Base-by-base conservation (phyloP, 2,113 vertebrate species). In the Chrysemys picta region DNA sequence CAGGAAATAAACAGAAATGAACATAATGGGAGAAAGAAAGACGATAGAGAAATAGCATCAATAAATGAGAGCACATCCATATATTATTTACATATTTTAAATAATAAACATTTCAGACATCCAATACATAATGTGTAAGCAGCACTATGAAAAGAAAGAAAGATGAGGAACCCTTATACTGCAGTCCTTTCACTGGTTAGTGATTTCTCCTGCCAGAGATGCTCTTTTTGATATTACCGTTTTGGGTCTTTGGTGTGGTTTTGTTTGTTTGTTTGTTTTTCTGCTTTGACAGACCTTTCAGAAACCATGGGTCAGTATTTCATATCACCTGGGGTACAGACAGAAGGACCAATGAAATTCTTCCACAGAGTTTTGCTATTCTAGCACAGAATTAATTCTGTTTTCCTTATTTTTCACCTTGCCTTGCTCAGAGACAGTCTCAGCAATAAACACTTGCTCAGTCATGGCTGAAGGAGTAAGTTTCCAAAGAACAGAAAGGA, bases 1-100 rank as follows among this genome's bases (percentile, higher is more conserved):
- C 42, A 42, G 42, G 42, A 91, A 95, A 94, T 81, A 95, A 93
- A 82, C 10, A 89, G 10, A 95, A 91, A 42, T 80, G 2, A 84
- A 84, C 87, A 22, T 78, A 49, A 38, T 9, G 4, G 11, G 8
- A 81, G 52, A 81, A 75, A 42, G 69, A 42, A 81, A 38, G 19
- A 57, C 69, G 5, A 42, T 21, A 75, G n/a, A 54, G 10, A 79
- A 91, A 76, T 3, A 50, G 14, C 45, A 93, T 8, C 9, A 4
- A 78, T 80, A 93, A 79, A 47, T 2, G 13, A 90, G 16, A 38
- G 2, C 72, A 8, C 57, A 10, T 80, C 3, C 1, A 8, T 82
- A 84, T 87, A 13, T 80, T 82, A 25, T 29, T 13, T 29, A 45
- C 5, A 45, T 24, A 75, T 19, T 22, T n/a, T 19, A 89, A 79